These are phyloP conservation scores for Drosophila carrolli DNA, from an alignment of 1,140 invertebrate species.

Conservation along the genomic window DNA sequence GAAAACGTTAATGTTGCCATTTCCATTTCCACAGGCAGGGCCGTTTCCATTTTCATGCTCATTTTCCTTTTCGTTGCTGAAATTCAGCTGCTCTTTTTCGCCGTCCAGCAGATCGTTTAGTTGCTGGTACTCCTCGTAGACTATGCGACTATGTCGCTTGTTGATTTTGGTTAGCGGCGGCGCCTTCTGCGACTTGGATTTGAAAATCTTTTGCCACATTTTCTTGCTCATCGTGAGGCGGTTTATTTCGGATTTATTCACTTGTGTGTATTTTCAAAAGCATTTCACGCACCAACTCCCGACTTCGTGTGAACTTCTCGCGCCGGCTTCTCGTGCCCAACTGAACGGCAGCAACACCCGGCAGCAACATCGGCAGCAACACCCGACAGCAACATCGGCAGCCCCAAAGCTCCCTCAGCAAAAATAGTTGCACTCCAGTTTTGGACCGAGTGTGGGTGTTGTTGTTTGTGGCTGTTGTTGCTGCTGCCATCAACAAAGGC, in stretches of 20 bases:
- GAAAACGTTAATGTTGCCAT: conserved; percentile 62
- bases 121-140: conserved; percentile 81
- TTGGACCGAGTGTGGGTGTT: conserved; percentile 57
- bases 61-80: conserved; percentile 56
- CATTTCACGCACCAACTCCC: conserved; percentile 10
- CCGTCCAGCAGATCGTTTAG: conserved; percentile 57
- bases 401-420: conserved; percentile 43
- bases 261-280: conserved; percentile 43
- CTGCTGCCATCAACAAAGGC: conserved; percentile 57
- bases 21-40: conserved; percentile 26
- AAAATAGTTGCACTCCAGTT: conserved; percentile 79
- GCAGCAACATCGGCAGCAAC: conserved; percentile 18
- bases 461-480: conserved; percentile 15
- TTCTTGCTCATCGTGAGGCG: conserved; percentile 75
- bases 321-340: conserved; percentile 56
- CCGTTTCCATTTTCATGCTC: conserved; percentile 51
- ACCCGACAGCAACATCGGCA: conserved; percentile 29
- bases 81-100: conserved; percentile 42
- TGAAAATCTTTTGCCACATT: conserved; percentile 84
- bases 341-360: conserved; percentile 27
- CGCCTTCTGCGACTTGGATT: conserved; percentile 73
- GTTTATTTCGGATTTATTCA: conserved; percentile 12
- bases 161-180: conserved; percentile 67
- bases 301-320: conserved; percentile 44
- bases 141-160: conserved; percentile 74